phyloP scores from a whole-genome alignment of 53 echinoderm and acorn worm species.

The Echinometra lucunter region DNA sequence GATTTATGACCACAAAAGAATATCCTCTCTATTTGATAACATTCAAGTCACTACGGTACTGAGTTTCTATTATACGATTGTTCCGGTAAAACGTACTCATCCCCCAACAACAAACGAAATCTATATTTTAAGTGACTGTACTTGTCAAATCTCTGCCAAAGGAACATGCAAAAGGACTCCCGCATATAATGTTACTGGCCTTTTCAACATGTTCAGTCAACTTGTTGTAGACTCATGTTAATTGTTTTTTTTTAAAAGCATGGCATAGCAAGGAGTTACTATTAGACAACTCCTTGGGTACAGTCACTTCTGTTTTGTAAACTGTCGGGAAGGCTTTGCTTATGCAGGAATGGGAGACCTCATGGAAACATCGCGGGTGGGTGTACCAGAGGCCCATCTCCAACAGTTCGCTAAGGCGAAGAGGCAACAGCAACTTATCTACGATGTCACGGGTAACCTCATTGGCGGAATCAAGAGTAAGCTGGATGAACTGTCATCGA shows the following conservation, averaged over 20 bases:
- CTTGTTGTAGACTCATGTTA: background rate
- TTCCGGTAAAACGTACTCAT: background rate
- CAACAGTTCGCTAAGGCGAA: background rate
- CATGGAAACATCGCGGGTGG: background rate
- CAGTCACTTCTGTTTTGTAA: background rate
- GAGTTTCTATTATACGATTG: background rate
- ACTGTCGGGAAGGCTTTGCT: background rate
- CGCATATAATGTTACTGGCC: background rate
- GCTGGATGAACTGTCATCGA: background rate
- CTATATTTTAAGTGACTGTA: background rate
- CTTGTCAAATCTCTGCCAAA: background rate
- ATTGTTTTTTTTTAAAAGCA: no score
- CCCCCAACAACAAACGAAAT: background rate
- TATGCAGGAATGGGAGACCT: background rate
- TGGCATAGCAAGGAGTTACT: no score
- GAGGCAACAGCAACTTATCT: background rate
- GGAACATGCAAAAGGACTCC: background rate
- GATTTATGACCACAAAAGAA: no score
- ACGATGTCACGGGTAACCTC: slow-evolving; percentile 8
- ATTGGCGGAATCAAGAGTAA: background rate
- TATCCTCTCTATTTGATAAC: background rate
- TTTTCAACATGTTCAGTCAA: background rate
- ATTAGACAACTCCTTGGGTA: no score
- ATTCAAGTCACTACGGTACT: background rate
- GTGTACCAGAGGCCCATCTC: background rate